Evolutionary conservation across 2,797 vertebrate genomes (phyloP).

Genomic region (Eidolon dupreanum): DNA sequence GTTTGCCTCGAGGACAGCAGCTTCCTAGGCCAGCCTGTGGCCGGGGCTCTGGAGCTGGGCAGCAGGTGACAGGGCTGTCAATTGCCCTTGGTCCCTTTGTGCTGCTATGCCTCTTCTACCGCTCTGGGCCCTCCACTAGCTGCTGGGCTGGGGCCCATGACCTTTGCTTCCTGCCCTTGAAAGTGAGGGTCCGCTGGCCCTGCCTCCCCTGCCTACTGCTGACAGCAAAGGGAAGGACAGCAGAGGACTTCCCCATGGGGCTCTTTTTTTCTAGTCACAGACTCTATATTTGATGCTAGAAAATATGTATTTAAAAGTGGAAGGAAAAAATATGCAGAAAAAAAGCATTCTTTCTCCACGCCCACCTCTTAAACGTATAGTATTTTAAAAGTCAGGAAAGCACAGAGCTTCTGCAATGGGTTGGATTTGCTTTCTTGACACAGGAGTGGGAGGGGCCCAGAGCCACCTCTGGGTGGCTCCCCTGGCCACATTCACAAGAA

Average conservation of each 20-base stretch:
- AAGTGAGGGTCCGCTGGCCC: neutral
- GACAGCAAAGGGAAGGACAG: neutral
- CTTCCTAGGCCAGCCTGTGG: neutral
- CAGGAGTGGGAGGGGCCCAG: neutral
- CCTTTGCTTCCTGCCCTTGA: neutral
- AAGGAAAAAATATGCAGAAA: constrained; percentile 9
- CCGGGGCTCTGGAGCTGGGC: neutral
- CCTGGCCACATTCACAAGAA: neutral
- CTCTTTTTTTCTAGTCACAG: constrained; percentile 48
- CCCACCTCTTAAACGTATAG: constrained; percentile 19
- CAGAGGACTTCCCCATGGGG: neutral
- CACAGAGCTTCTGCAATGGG: neutral
- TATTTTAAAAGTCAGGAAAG: constrained; percentile 67
- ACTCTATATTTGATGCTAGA: constrained; percentile 56
- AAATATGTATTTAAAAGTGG: constrained; percentile 61
- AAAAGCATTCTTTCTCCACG: constrained; percentile 39
- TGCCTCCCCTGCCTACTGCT: neutral
- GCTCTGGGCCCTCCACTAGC: neutral
- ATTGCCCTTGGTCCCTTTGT: neutral
- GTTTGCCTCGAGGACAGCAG: neutral
- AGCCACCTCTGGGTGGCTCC: neutral
- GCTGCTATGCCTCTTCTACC: constrained; percentile 39
- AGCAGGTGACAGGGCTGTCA: neutral
- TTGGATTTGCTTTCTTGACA: neutral
- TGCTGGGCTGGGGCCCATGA: neutral